Conservation (phyloP, 2,113 vertebrate species). For the Collichthys lucidus region DNA sequence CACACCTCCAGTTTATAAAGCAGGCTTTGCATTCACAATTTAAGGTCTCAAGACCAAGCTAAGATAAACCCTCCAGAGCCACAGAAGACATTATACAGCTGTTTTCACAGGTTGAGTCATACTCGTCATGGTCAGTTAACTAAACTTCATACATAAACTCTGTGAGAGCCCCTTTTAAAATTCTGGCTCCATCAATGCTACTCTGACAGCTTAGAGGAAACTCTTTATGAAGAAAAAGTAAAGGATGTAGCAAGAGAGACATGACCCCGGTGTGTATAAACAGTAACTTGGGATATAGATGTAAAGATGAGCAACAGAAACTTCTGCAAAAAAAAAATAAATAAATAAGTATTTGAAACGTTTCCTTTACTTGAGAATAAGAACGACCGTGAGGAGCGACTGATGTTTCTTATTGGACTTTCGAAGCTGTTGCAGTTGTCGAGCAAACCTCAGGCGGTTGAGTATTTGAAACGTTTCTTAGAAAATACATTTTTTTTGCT, state of each 20-base stretch:
- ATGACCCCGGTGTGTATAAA: slow-evolving; percentile 46
- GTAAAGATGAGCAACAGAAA: slow-evolving; percentile 46
- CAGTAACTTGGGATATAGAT: slow-evolving; percentile 27
- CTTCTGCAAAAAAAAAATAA: slow-evolving; percentile 27
- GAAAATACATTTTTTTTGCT: slow-evolving; percentile 57
- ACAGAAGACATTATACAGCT: background rate
- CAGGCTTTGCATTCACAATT: too few relatives aligned
- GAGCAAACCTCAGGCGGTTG: slow-evolving; percentile 49
- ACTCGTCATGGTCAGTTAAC: background rate
- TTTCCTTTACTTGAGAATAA: slow-evolving; percentile 42
- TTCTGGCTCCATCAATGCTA: background rate
- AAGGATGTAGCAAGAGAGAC: background rate
- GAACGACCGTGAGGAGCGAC: slow-evolving; percentile 24
- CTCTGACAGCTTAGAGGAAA: background rate
- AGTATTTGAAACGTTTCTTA: slow-evolving; percentile 30
- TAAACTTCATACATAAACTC: background rate
- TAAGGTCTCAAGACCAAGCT: too few relatives aligned
- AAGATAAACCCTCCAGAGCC: background rate
- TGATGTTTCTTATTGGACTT: slow-evolving; percentile 50
- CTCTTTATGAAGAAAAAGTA: background rate
- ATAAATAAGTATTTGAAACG: slow-evolving; percentile 43
- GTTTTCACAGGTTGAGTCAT: background rate
- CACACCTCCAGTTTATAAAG: too few relatives aligned
- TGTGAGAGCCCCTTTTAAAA: slow-evolving; percentile 6
- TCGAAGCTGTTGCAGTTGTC: slow-evolving; percentile 55